Evolutionary conservation across 2,888 invertebrate genomes (phyloP), one percentile per base, ranked within the genome.

Genomic region (Microctonus brassicae): DNA sequence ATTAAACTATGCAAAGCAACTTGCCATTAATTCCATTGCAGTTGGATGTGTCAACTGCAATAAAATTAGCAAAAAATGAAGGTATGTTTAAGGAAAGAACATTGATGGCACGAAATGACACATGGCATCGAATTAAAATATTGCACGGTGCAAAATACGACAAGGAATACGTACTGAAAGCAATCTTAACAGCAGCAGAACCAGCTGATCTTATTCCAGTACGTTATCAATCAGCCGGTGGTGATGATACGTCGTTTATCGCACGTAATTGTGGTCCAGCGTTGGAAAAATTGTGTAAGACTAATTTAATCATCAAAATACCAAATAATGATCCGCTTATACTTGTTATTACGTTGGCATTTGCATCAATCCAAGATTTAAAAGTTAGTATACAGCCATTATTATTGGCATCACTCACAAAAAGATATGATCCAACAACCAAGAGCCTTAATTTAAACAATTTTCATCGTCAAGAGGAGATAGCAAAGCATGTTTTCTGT

Each of bases 181-280:
- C 87, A 7, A 86, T 90, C 70, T 77, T 90, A 57, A 84, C 85
- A 33, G 83, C 88, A 17, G 86, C 89, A 1, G 85, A 88, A 68
- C 90, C 90, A 0, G 80, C 87, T 1, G 89, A 90, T 77, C 82
- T 90, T 26, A 88, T 90, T 69, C 90, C 90, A 4, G 88, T 90
- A 0, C 81, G 79, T n/a, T 89, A 88, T 77, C 88, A 87, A 75
- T 73, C 78, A 6, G 76, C 77, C 6, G 86, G 84, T 2, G 34
- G 29, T n/a, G 80, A 84, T 4, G 86, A 86, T 60, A 83, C 87
- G 0, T 85, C 81, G 67, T 90, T 90, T 75, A 78, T 90, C 47
- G 88, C 89, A 3, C 78, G 86, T 71, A 90, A 90, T 78, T 90
- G 90, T 77, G 88, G 88, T 10, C 75, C 84, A 1, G 90, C 90